Conservation (phyloP, 2,888 invertebrate species). For the Allophyes oxyacanthae region DNA sequence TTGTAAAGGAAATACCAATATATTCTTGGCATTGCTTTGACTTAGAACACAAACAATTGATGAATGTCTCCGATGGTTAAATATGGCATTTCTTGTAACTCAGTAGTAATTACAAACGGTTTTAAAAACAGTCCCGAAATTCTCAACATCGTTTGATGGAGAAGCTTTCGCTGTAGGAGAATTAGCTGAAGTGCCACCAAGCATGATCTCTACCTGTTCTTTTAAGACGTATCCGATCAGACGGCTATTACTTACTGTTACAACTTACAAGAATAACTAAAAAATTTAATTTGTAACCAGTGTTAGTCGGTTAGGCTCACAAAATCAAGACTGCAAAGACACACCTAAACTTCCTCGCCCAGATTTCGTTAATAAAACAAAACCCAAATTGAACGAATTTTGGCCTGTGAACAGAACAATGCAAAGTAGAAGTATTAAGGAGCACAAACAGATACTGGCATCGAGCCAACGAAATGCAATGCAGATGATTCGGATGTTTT, state of each 20-base stretch:
- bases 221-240: no score
- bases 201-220: no score
- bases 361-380: conserved; percentile 29
- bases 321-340: background rate
- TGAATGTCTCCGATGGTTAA: background rate
- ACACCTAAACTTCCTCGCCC: background rate
- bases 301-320: no score
- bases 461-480: conserved; percentile 41
- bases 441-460: conserved; percentile 42
- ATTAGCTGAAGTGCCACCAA: no score
- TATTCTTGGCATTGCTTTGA: background rate
- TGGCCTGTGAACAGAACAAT: conserved; percentile 32
- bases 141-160: no score
- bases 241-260: no score
- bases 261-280: no score
- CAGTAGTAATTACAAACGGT: no score
- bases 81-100: no score
- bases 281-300: no score
- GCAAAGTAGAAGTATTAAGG: conserved; percentile 42
- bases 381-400: conserved; percentile 29
- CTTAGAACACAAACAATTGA: background rate
- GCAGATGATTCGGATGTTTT: conserved; percentile 40
- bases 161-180: no score
- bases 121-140: no score
- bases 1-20: background rate